A percentile compares a stretch with the other conserved stretches of the same genome.
Conservation (phyloP, 2,113 vertebrate species). For the Myodes glareolus region DNA sequence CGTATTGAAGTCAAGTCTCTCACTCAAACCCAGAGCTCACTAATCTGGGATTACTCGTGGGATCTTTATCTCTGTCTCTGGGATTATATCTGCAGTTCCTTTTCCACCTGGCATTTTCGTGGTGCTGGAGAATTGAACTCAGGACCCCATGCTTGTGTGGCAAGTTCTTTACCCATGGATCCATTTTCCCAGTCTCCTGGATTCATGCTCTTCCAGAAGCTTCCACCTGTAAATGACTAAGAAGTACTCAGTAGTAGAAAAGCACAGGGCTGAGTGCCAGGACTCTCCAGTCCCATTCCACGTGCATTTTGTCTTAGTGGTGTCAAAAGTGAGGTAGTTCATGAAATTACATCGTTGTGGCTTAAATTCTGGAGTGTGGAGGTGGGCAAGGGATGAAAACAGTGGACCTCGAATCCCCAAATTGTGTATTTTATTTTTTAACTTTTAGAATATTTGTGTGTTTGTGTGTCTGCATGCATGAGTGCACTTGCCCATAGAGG, state of each 20-base stretch:
- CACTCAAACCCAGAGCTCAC: not conserved
- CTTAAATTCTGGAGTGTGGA: not conserved
- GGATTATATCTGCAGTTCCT: not conserved
- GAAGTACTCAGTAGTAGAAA: not conserved
- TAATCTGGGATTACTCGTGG: not conserved
- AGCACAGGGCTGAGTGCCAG: not conserved
- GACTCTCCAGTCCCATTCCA: not conserved
- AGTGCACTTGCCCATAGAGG: not conserved
- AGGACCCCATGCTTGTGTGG: not conserved
- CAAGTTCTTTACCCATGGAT: not conserved
- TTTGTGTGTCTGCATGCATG: not conserved
- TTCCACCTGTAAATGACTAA: not conserved
- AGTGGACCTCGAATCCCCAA: not conserved
- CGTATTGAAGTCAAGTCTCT: not conserved
- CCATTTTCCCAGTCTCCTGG: too few species aligned
- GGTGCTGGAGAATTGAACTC: not conserved
- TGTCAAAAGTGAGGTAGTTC: not conserved
- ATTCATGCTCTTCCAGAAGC: not conserved
- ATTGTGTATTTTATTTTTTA: not conserved
- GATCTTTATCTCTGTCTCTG: not conserved
- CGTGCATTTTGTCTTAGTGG: not conserved
- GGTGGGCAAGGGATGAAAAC: rapidly evolving
- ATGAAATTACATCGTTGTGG: not conserved
- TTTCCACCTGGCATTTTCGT: too few species aligned
- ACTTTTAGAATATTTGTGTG: not conserved